Evolutionary conservation across 2,888 invertebrate genomes (phyloP).

Genomic region (Cotesia congregata): DNA sequence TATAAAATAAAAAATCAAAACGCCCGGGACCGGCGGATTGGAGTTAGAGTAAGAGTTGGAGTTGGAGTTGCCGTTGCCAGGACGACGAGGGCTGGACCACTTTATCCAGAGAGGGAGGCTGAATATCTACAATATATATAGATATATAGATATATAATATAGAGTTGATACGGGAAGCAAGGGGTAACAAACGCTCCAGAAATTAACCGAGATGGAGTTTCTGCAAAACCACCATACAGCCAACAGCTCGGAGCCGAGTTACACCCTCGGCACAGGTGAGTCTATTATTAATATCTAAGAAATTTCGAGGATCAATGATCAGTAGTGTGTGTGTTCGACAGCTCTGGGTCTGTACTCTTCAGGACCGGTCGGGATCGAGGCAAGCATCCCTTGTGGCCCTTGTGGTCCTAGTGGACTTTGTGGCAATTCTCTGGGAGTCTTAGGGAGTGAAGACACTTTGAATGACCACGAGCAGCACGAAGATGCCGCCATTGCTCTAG

Average conservation of each 20-base stretch:
- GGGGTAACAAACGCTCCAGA: constrained; percentile 61
- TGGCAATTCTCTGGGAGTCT: constrained; percentile 60
- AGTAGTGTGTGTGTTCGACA: constrained; percentile 12
- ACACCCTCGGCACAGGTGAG: constrained; percentile 66
- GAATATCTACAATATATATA: constrained; percentile 23
- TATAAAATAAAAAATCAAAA: constrained; percentile 14
- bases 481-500: constrained; percentile 41
- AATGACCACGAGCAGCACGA: constrained; percentile 52
- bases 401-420: constrained; percentile 65
- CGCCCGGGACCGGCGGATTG: constrained; percentile 48
- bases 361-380: constrained; percentile 69
- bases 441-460: constrained; percentile 61
- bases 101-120: constrained; percentile 49
- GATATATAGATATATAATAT: constrained; percentile 12
- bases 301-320: neutral
- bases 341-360: constrained; percentile 23
- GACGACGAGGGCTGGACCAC: constrained; percentile 68
- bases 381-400: constrained; percentile 66
- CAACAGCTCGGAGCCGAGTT: constrained; percentile 68
- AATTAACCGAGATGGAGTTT: constrained; percentile 70
- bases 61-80: constrained; percentile 68
- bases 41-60: constrained; percentile 11
- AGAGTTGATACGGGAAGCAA: constrained; percentile 49
- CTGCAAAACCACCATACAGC: constrained; percentile 69
- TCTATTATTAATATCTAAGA: constrained; percentile 1